phyloP scores from a whole-genome alignment of 2,113 vertebrate species.

The Grantiella picta region DNA sequence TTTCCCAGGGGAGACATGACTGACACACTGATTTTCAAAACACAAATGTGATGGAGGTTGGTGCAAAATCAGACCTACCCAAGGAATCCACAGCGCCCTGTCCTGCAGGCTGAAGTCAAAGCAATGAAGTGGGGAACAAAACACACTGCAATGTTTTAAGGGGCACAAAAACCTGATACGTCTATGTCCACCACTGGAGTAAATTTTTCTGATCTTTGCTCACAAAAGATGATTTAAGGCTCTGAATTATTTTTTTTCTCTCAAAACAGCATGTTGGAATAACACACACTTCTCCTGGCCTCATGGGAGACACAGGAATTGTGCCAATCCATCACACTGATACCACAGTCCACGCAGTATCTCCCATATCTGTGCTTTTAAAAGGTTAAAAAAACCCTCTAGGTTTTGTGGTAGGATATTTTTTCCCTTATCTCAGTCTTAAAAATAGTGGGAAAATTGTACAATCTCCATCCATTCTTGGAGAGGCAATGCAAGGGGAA shows the following conservation, averaged over 20 bases:
- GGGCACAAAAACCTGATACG: accelerated
- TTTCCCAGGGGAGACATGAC: background rate
- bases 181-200: background rate
- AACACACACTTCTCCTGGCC: background rate
- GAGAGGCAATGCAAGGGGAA: background rate
- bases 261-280: background rate
- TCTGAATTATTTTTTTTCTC: background rate
- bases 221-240: background rate
- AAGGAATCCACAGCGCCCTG: background rate
- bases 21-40: background rate
- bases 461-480: background rate
- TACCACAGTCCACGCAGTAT: background rate
- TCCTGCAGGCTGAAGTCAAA: background rate
- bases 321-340: background rate
- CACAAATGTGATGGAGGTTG: background rate
- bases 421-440: background rate
- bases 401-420: background rate
- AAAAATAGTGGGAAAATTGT: background rate
- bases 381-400: background rate
- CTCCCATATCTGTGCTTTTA: background rate
- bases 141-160: background rate
- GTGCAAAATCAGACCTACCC: background rate
- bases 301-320: background rate
- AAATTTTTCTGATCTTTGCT: background rate
- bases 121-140: background rate